Evolutionary conservation across 2,797 vertebrate genomes (phyloP).

Genomic region (Diplodus puntazzo): DNA sequence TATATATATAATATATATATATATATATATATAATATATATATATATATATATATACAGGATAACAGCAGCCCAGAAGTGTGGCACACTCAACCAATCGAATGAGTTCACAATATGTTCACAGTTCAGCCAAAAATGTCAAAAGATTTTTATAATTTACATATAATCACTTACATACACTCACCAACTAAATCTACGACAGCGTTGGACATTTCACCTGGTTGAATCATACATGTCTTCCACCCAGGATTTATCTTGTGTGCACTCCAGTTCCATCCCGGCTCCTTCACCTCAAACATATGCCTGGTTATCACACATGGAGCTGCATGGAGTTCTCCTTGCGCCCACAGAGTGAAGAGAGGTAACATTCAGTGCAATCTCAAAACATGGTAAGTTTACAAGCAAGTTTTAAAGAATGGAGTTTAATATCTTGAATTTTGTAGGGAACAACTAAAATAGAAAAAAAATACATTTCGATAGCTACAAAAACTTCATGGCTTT

Average conservation of each 20-base stretch:
- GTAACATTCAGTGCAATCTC: neutral
- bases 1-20: no score
- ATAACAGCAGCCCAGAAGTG: constrained; percentile 33
- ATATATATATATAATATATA: no score
- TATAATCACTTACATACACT: neutral
- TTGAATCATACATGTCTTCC: neutral
- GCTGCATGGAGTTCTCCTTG: neutral
- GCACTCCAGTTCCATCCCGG: neutral
- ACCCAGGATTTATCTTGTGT: neutral
- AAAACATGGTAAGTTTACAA: neutral
- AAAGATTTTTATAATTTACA: neutral
- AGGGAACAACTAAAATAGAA: neutral
- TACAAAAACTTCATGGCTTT: neutral
- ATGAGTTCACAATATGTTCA: neutral
- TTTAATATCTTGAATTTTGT: neutral
- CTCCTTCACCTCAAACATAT: neutral
- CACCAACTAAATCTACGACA: constrained; percentile 2
- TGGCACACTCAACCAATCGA: constrained; percentile 18
- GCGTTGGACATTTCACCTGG: constrained; percentile 53
- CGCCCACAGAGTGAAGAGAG: neutral
- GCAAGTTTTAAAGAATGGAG: neutral
- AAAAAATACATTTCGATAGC: neutral
- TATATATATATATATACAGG: no score
- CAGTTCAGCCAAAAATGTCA: neutral
- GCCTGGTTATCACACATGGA: constrained; percentile 4